Conservation (phyloP, 2,113 vertebrate species). For the Verasper variegatus region DNA sequence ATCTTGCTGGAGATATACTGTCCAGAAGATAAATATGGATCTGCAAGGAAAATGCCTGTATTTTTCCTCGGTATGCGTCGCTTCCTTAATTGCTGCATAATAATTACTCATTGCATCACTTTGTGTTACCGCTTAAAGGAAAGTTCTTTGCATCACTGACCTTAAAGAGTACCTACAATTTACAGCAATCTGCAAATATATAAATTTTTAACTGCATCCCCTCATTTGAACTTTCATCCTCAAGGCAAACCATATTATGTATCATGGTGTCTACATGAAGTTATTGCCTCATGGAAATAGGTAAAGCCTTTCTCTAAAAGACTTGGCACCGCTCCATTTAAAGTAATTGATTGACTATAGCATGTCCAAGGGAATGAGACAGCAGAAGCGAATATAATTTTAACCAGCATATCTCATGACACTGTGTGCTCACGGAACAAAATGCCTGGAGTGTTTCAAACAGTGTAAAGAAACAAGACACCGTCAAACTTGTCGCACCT, state of each 20-base stretch:
- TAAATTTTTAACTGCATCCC: neutral
- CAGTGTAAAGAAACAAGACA: constrained; percentile 17
- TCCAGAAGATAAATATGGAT: constrained; percentile 71
- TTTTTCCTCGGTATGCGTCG: constrained; percentile 29
- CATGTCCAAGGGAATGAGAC: neutral
- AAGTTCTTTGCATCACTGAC: constrained; percentile 2
- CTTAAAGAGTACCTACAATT: neutral
- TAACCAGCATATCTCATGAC: constrained; percentile 4
- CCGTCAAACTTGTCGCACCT: neutral
- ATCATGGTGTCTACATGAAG: too few species aligned
- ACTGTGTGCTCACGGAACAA: neutral
- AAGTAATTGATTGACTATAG: neutral
- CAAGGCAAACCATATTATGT: neutral
- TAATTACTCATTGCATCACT: constrained; percentile 12
- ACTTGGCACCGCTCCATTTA: neutral
- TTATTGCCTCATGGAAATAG: neutral
- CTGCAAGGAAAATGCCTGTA: constrained; percentile 61
- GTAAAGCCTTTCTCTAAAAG: neutral
- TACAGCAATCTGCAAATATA: neutral
- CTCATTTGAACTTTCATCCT: constrained; percentile 3
- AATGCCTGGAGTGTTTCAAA: neutral
- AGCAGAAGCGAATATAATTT: neutral
- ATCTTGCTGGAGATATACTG: constrained; percentile 79
- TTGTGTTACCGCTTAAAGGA: constrained; percentile 4
- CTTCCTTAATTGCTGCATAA: constrained; percentile 40